Conservation (phyloP, 2,797 vertebrate genomes). For the Erethizon dorsatum region DNA sequence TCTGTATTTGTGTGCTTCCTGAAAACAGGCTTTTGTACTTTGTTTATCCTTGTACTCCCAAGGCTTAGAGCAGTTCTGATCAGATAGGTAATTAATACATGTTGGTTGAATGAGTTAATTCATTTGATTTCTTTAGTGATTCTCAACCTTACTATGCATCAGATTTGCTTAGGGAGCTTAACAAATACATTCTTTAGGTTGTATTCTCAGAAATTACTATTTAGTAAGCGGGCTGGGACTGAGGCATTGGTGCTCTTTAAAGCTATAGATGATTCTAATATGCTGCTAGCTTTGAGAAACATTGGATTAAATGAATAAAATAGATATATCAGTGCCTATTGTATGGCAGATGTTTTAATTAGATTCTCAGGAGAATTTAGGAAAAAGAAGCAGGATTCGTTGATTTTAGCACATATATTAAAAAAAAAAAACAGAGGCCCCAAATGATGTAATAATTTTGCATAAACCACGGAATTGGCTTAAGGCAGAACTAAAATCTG, state of each 20-base stretch:
- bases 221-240: background rate
- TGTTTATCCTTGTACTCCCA: background rate
- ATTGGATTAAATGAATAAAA: background rate
- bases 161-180: background rate
- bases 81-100: background rate
- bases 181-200: background rate
- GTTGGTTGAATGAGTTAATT: background rate
- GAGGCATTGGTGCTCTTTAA: background rate
- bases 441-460: background rate
- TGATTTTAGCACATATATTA: background rate
- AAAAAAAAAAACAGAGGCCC: background rate
- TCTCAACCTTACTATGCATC: background rate
- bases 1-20: background rate
- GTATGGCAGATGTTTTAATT: background rate
- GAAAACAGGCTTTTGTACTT: background rate
- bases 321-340: background rate
- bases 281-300: conserved; percentile 17
- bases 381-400: background rate
- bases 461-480: background rate
- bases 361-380: background rate
- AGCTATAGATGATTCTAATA: background rate
- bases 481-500: background rate
- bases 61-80: background rate
- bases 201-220: background rate
- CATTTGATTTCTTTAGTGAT: background rate